These are phyloP conservation scores for Euphonia xanthogaster DNA, from an alignment of 2,797 vertebrate genomes.

Conservation along the genomic window DNA sequence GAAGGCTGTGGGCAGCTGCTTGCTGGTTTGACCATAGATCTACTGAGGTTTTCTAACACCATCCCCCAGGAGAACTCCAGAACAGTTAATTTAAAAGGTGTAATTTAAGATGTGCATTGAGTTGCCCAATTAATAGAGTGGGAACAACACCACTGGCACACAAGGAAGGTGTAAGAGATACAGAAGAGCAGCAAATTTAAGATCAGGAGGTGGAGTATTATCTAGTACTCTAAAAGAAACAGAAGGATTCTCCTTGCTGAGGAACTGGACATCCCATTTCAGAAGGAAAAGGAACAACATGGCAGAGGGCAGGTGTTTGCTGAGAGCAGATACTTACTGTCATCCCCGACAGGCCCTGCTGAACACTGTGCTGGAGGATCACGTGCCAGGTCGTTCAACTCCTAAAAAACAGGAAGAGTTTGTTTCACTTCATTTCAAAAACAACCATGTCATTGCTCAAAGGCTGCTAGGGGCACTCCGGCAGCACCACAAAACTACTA, in stretches of 20 bases:
- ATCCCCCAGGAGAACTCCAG: not conserved
- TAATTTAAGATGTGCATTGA: not conserved
- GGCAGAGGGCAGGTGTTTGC: not conserved
- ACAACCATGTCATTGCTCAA: not conserved
- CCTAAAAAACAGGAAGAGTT: constrained; percentile 76
- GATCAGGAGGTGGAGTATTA: not conserved
- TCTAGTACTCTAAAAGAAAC: not conserved
- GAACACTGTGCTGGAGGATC: constrained; percentile 99
- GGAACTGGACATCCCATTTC: not conserved
- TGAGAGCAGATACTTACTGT: constrained; percentile 86
- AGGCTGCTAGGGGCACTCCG: not conserved
- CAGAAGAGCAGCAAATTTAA: not conserved
- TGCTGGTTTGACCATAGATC: not conserved
- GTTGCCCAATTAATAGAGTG: not conserved
- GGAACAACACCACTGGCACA: not conserved
- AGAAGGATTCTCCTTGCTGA: not conserved
- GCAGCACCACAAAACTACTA: not conserved
- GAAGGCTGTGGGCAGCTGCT: not conserved
- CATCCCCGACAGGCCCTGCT: constrained; percentile 95
- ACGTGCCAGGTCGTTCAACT: constrained; percentile 94
- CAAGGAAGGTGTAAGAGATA: not conserved
- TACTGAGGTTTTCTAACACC: not conserved
- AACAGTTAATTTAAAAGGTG: not conserved
- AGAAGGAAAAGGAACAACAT: not conserved
- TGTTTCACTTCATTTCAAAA: not conserved